Percentiles rank a stretch among this genome's conserved stretches.
phyloP scores from a whole-genome alignment of 2,113 vertebrate genomes.

The Leucosticte australis region DNA sequence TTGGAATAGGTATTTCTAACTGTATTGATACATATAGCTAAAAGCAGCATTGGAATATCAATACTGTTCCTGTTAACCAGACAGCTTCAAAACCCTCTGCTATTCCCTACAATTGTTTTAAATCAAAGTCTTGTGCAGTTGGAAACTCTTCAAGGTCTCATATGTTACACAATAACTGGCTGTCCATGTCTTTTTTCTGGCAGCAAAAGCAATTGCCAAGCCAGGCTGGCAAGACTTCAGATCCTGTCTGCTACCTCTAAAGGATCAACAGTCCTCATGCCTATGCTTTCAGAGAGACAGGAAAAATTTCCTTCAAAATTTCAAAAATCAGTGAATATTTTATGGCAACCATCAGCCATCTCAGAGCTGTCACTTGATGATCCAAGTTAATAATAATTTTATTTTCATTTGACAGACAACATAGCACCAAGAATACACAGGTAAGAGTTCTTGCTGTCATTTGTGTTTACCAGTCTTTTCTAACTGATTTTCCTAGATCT shows the following conservation, averaged over 20 bases:
- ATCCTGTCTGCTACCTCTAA: neutral
- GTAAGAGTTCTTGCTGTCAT: neutral
- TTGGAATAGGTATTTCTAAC: neutral
- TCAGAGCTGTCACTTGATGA: neutral
- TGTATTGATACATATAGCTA: neutral
- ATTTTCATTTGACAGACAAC: neutral
- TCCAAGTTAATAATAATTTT: neutral
- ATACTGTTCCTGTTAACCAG: neutral
- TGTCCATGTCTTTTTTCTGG: neutral
- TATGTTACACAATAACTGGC: neutral
- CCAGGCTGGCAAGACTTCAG: neutral
- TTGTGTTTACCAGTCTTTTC: accelerated
- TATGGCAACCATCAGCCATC: neutral
- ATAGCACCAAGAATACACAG: neutral
- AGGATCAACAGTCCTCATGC: neutral
- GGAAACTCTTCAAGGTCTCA: neutral
- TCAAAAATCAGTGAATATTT: neutral
- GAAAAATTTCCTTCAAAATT: neutral
- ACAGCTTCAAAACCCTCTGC: neutral
- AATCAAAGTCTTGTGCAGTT: neutral
- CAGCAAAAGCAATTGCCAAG: neutral
- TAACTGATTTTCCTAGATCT: neutral
- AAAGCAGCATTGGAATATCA: neutral
- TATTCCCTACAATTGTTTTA: neutral
- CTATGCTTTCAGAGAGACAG: neutral